Conservation (phyloP, 1,140 invertebrate species). For the Anagrus nilaparvatae region DNA sequence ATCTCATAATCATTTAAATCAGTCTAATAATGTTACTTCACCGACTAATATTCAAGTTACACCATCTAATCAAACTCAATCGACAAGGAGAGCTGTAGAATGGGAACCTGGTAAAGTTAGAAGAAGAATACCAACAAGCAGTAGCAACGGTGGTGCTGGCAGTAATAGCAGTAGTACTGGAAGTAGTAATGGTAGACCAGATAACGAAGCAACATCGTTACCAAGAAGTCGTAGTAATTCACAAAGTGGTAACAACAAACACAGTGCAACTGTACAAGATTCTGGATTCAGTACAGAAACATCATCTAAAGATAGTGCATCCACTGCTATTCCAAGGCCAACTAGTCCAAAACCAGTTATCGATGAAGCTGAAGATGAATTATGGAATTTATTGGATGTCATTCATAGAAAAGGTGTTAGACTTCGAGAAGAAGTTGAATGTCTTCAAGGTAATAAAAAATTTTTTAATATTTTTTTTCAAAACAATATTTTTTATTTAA, state of each 20-base stretch:
- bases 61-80: conserved; percentile 16
- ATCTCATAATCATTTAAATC: not conserved
- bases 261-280: conserved; percentile 61
- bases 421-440: conserved; percentile 63
- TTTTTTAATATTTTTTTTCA: too few species aligned
- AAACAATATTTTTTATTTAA: too few species aligned
- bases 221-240: conserved; percentile 55
- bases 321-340: conserved; percentile 38
- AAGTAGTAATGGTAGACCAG: too few species aligned
- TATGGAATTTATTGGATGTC: conserved; percentile 74
- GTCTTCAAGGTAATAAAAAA: conserved; percentile 42
- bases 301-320: conserved; percentile 62
- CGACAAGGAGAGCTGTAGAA: conserved; percentile 41
- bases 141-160: conserved; percentile 23
- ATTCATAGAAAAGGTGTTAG: conserved; percentile 70
- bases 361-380: conserved; percentile 62
- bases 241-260: conserved; percentile 50
- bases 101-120: conserved; percentile 72
- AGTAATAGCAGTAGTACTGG: too few species aligned
- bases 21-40: not conserved
- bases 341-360: conserved; percentile 29
- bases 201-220: conserved; percentile 39
- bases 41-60: not conserved
- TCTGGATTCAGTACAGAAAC: conserved; percentile 78
- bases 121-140: conserved; percentile 54